These are phyloP conservation scores for Actinernus sp. DNA, from an alignment of 92 coral and sea anemone species.

Conservation along the genomic window DNA sequence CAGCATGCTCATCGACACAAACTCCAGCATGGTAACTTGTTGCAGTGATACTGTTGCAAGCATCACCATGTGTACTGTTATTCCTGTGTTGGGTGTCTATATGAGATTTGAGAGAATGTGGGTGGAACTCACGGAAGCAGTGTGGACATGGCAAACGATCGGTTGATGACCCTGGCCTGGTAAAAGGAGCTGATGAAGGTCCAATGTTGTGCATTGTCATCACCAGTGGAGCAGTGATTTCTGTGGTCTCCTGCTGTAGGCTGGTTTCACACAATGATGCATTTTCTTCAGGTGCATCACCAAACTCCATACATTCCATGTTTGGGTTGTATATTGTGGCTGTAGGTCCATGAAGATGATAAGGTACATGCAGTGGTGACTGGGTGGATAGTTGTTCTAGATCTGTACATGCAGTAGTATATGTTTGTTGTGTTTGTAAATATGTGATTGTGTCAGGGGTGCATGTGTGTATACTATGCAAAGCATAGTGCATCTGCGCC, in stretches of 20 bases:
- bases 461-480: constrained; percentile 14
- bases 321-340: too few species aligned
- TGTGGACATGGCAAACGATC: constrained; percentile 24
- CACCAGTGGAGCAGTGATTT: background rate
- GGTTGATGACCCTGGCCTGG: constrained; percentile 17
- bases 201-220: constrained; percentile 19
- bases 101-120: constrained; percentile 34
- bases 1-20: constrained; percentile 38
- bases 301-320: too few species aligned
- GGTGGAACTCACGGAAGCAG: constrained; percentile 26
- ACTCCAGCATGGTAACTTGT: constrained; percentile 26
- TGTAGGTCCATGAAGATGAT: too few species aligned
- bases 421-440: constrained; percentile 10
- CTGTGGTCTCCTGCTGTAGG: too few species aligned
- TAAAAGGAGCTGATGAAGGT: constrained; percentile 19
- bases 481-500: constrained; percentile 8
- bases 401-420: too few species aligned
- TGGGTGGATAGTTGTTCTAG: too few species aligned
- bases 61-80: background rate
- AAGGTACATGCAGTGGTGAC: too few species aligned
- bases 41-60: constrained; percentile 17
- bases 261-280: too few species aligned
- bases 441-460: constrained; percentile 1
- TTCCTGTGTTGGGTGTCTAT: constrained; percentile 27
- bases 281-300: too few species aligned